Conservation (phyloP, 2,797 vertebrate genomes). For the Iguana delicatissima region DNA sequence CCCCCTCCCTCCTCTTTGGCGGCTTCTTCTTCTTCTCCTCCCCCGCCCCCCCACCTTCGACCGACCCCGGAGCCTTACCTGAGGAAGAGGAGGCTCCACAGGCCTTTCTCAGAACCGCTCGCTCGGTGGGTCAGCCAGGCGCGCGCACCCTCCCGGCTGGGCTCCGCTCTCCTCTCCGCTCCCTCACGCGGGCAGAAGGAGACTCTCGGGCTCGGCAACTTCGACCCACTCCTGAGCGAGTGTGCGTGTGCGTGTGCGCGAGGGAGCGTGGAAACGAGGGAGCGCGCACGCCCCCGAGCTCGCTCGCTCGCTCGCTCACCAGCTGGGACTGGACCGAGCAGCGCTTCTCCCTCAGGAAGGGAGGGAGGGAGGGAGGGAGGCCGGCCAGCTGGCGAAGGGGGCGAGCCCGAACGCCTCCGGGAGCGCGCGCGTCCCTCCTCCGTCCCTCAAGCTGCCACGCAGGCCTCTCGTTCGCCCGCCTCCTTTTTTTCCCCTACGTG, state of each 20-base stretch:
- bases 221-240: conserved; percentile 38
- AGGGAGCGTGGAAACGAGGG: too few species aligned
- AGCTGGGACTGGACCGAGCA: too few species aligned
- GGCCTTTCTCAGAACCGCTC: neutral
- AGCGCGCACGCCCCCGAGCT: conserved; percentile 50
- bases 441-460: conserved; percentile 57
- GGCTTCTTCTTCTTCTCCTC: fast-evolving
- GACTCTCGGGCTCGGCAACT: conserved; percentile 55
- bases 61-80: neutral
- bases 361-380: too few species aligned
- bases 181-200: neutral
- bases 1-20: neutral
- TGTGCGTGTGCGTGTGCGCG: too few species aligned
- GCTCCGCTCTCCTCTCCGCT: neutral
- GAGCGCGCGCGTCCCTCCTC: conserved; percentile 13
- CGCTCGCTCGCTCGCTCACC: too few species aligned
- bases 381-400: neutral
- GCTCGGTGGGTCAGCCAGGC: neutral
- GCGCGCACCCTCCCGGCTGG: neutral
- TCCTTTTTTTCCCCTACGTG: neutral
- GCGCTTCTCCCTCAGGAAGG: too few species aligned
- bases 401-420: neutral
- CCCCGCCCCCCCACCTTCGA: neutral
- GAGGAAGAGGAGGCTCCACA: neutral
- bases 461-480: conserved; percentile 31